phyloP scores from a whole-genome alignment of 1,140 invertebrate species.

The Drosophila ogumai region DNA sequence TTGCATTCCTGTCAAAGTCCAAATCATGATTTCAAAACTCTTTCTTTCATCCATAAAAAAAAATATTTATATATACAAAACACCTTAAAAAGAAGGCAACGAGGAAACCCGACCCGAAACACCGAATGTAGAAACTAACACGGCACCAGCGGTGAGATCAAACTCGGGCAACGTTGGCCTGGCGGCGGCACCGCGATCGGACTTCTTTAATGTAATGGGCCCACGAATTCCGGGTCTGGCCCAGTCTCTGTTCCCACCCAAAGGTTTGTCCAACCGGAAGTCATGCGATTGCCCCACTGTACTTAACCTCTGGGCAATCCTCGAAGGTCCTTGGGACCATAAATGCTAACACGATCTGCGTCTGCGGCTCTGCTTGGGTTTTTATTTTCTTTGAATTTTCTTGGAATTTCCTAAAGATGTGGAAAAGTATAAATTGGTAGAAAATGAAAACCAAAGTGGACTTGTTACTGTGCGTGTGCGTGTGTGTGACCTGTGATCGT shows the following conservation, averaged over 20 bases:
- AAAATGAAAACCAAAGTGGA: not conserved
- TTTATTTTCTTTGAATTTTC: not conserved
- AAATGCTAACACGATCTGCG: constrained; percentile 5
- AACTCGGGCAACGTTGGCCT: not conserved
- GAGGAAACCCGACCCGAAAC: not conserved
- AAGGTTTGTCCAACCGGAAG: constrained; percentile 23
- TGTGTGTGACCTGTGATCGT: not conserved
- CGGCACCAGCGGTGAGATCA: not conserved
- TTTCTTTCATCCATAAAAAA: constrained; percentile 3
- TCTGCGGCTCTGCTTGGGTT: constrained; percentile 4
- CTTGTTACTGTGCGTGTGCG: not conserved
- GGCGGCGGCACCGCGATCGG: not conserved
- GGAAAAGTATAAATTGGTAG: too few relatives aligned
- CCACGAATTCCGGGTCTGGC: too few relatives aligned
- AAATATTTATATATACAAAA: not conserved
- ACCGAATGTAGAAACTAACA: not conserved
- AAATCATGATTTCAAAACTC: constrained; percentile 2
- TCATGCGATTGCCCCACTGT: constrained; percentile 8
- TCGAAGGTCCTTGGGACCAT: not conserved
- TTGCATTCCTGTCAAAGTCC: not conserved
- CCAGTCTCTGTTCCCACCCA: not conserved
- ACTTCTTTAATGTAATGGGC: not conserved
- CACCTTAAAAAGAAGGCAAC: not conserved
- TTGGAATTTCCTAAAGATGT: too few relatives aligned
- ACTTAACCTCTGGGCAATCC: constrained; percentile 18